Evolutionary conservation across 1,140 invertebrate genomes (phyloP), one percentile per base, ranked within the genome.

Genomic region (Helicorthomorpha holstii): DNA sequence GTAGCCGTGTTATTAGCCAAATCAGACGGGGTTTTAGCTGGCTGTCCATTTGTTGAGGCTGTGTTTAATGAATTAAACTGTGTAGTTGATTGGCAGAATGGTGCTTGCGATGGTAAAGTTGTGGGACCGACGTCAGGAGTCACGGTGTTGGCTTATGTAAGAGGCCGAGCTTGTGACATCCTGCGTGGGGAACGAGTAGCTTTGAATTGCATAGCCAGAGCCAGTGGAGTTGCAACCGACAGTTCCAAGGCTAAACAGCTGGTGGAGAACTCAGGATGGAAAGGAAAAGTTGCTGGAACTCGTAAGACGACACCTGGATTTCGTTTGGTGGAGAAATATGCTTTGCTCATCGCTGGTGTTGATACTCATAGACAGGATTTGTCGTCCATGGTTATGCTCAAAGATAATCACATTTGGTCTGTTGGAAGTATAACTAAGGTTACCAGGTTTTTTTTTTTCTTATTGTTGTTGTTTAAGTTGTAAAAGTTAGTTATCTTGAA

Each of bases 241-340:
- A 63, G 67, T 21, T 50, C 60, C 21, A 53, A 55, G 24, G 34
- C 69, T 24, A 46, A 48, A 34, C 54, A 27, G 3, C 4, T 27
- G 27, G 43, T 19, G 3, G 3, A 48, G 26, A 10, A 16, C 2
- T 22, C 3, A 12, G 25, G 21, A 21, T 52, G 51, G 51, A 42
- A 27, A 3, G 51, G 51, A 10, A 26, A 24, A 7, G 34, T 52
- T 7, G 44, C 44, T 19, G 51, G 51, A 2, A 71, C 70, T 2
- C 55, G 71, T 12, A 72, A 72, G 56, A 73, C 71, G 1, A 73
- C 71, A 0, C 71, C 71, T 16, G 70, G 70, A 1, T 73, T 73
- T 58, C 58, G 71, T 55, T 51, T 71, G 50, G 69, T 70, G 3
- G 71, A 73, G 58, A 73, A 73, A 56, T 73, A 73, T 61, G 63